These are phyloP conservation scores for Anguilla obscura DNA, from an alignment of 2,797 vertebrate genomes.

Conservation along the genomic window DNA sequence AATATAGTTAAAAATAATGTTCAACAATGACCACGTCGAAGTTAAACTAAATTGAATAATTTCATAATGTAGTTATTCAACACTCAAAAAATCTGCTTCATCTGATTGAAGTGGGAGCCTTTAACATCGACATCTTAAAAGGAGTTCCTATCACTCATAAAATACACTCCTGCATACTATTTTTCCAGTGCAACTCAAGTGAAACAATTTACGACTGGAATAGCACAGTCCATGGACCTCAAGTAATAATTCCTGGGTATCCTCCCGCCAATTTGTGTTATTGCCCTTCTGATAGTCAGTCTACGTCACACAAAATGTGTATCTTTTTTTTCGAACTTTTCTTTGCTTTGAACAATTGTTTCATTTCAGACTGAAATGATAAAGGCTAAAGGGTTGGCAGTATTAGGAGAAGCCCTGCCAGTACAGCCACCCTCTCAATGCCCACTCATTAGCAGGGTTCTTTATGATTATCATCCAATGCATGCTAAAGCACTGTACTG, in stretches of 20 bases:
- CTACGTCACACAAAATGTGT: not conserved
- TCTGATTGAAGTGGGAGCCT: not conserved
- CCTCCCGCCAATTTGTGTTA: not conserved
- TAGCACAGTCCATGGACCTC: not conserved
- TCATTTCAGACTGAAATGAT: not conserved
- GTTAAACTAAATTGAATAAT: not conserved
- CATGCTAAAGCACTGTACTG: not conserved
- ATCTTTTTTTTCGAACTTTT: not conserved
- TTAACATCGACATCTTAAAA: not conserved
- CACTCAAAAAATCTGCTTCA: not conserved
- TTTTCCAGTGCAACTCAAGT: not conserved
- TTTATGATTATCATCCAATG: not conserved
- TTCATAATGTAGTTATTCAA: not conserved
- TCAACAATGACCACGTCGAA: not conserved
- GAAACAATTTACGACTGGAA: not conserved
- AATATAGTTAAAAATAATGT: conserved; percentile 1
- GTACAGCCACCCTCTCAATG: not conserved
- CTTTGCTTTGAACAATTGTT: not conserved
- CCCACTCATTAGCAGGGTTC: not conserved
- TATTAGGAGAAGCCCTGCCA: not conserved
- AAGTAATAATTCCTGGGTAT: not conserved
- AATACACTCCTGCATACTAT: too few relatives aligned
- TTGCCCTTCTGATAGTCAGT: not conserved
- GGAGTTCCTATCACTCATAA: not conserved
- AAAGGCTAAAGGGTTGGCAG: not conserved